Evolutionary conservation across 2,888 invertebrate genomes (phyloP), one percentile per base, ranked within the genome.

Genomic region (Fragum fragum): DNA sequence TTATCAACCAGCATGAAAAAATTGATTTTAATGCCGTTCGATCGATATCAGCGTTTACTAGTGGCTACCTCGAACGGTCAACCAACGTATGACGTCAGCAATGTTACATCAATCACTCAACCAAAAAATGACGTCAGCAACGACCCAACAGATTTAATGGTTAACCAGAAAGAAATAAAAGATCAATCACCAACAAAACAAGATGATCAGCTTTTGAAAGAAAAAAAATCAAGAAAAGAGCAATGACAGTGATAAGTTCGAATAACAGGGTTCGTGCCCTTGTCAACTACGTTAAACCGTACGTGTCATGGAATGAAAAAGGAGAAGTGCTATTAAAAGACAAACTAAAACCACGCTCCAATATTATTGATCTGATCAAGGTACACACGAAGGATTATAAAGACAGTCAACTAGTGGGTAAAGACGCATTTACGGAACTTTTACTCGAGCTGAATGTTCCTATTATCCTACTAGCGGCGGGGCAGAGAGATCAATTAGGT

Each of bases 1-100:
- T 21, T 79, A 70, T 47, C 59, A 61, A 36, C 57, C 39, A 47
- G 59, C 59, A 70, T 59, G 52, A 69, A 69, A 28, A 70, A 76
- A 69, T 21, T 61, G 61, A 57, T 75, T 42, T 57, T 72, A 39
- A 23, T 72, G 57, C 59, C 72, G 18, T 36, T 36, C 57, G 73
- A 73, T 36, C 47, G 73, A 61, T 73, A 73, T 42, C 61, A 73
- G 47, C 73, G 73, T 42, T 26, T 72, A 23, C 18, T 72, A 21
- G 29, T 14, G n/a, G 39, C 1, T 1, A 59, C 28, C 26, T 14
- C 59, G 59, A 59, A 3, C 7, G 7, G n/a, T 63, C 16, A 63
- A 63, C 36, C 63, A n/a, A 32, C 29, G 39, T 3, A 59, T 26
- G 28, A 59, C 28, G 3, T 26, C 26, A 26, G 23, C 39, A 39